These are phyloP conservation scores for Pelobates cultripes DNA, from an alignment of 2,797 vertebrate genomes.

Conservation along the genomic window DNA sequence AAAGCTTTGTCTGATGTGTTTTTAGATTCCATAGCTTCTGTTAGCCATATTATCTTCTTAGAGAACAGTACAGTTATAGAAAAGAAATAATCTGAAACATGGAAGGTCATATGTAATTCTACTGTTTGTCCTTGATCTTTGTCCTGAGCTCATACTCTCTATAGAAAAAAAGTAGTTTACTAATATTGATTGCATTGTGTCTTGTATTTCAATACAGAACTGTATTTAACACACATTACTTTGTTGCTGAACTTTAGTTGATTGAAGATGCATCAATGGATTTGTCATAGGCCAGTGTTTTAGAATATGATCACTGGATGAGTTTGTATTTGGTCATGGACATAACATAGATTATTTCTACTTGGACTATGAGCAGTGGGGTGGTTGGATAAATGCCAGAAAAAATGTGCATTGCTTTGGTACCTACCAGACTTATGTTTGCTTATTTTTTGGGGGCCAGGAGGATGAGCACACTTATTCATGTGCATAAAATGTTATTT, in stretches of 20 bases:
- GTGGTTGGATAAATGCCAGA: too few species aligned
- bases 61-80: conserved; percentile 13
- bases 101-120: conserved; percentile 6
- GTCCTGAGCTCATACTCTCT: background rate
- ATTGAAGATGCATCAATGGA: background rate
- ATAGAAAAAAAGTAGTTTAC: background rate
- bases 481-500: too few species aligned
- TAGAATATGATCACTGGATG: background rate
- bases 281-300: background rate
- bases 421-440: too few species aligned
- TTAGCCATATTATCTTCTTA: conserved; percentile 10
- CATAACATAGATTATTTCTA: too few species aligned
- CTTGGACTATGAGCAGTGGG: too few species aligned
- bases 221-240: background rate
- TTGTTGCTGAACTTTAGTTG: background rate
- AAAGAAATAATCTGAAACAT: background rate
- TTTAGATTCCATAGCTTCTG: conserved; percentile 26
- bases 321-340: too few species aligned
- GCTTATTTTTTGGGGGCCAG: too few species aligned
- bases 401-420: too few species aligned
- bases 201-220: background rate
- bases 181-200: background rate
- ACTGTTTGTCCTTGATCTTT: background rate
- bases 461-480: too few species aligned
- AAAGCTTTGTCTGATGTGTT: conserved; percentile 14